Evolutionary conservation across 2,888 invertebrate species (phyloP).

Genomic region (Cyclophora albipunctata): DNA sequence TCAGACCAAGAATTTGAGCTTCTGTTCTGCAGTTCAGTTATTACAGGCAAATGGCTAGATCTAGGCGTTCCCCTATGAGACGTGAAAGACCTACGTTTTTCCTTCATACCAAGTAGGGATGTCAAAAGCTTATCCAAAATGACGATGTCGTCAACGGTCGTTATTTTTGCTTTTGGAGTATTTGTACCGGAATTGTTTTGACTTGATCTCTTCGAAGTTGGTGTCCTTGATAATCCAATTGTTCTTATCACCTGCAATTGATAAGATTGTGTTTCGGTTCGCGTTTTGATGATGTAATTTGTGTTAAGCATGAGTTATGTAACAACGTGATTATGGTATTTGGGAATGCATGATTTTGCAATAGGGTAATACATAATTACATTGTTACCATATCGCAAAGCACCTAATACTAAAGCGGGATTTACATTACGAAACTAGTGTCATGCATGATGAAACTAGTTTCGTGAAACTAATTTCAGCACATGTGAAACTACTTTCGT

Average conservation of each 20-base stretch:
- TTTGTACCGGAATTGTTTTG: conserved; percentile 41
- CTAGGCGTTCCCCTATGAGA: conserved; percentile 56
- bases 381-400: too few relatives aligned
- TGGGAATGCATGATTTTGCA: too few relatives aligned
- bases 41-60: conserved; percentile 44
- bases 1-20: conserved; percentile 64
- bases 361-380: too few relatives aligned
- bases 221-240: conserved; percentile 49
- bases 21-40: conserved; percentile 35
- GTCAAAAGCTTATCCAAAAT: conserved; percentile 78
- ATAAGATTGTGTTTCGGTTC: background rate
- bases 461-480: too few relatives aligned
- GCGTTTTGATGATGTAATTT: too few relatives aligned
- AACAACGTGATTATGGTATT: too few relatives aligned
- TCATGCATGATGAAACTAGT: too few relatives aligned
- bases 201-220: conserved; percentile 46
- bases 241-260: conserved; percentile 46
- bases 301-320: too few relatives aligned
- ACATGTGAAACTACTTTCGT: too few relatives aligned
- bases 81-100: conserved; percentile 45
- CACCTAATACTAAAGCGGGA: too few relatives aligned
- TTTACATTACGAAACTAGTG: too few relatives aligned
- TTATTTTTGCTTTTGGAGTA: conserved; percentile 39
- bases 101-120: conserved; percentile 72
- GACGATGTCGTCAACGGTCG: conserved; percentile 76